phyloP scores from a whole-genome alignment of 2,113 vertebrate species.

The Meleagris gallopavo region DNA sequence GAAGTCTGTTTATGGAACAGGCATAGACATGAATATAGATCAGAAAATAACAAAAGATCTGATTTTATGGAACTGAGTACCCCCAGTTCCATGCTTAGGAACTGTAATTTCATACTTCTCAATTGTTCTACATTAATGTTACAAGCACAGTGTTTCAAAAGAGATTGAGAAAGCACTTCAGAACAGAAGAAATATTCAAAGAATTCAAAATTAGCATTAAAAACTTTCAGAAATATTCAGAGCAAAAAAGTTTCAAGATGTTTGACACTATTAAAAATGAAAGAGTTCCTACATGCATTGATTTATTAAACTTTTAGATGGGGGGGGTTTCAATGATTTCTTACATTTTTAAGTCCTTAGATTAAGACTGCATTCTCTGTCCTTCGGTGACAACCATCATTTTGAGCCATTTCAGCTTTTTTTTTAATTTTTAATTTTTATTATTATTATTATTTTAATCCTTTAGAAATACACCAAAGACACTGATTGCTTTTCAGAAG shows the following conservation, averaged over 20 bases:
- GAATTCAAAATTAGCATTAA: neutral
- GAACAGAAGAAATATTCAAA: neutral
- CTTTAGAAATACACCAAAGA: neutral
- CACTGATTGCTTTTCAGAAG: neutral
- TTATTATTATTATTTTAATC: neutral
- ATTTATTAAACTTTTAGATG: neutral
- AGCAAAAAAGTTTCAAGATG: neutral
- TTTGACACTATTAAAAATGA: neutral
- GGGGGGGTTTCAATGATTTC: neutral
- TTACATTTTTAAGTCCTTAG: neutral
- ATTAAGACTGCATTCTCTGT: neutral
- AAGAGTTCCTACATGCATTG: rapidly evolving
- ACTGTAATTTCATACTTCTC: neutral
- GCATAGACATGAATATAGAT: neutral
- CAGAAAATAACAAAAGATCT: neutral
- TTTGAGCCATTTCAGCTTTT: neutral
- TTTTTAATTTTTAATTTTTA: no score
- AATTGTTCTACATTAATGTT: neutral
- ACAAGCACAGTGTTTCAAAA: neutral
- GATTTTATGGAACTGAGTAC: neutral
- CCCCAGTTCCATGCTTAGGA: neutral
- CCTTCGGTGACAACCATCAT: neutral
- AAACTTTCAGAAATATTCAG: neutral
- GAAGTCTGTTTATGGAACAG: neutral
- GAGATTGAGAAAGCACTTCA: neutral